Conservation (phyloP, 2,888 invertebrate genomes). For the Alviniconcha strummeri region DNA sequence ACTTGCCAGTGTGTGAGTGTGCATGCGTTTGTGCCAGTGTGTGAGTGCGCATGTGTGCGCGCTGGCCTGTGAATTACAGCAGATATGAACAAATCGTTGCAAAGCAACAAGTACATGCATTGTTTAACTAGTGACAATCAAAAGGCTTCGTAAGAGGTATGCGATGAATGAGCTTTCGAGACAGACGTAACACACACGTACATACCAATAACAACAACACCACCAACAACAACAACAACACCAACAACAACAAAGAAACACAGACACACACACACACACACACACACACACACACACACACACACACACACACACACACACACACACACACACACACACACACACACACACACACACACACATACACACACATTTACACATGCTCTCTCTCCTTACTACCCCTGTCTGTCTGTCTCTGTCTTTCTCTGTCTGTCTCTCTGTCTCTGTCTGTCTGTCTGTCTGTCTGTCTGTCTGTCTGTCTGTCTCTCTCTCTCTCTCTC, state of each 20-base stretch:
- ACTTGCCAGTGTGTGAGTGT: background rate
- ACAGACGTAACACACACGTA: too few relatives aligned
- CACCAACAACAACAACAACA: background rate
- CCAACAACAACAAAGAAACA: background rate
- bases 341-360: conserved; percentile 8
- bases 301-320: background rate
- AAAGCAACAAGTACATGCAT: too few relatives aligned
- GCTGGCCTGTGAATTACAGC: background rate
- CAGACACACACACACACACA: background rate
- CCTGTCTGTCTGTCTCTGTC: conserved; percentile 5
- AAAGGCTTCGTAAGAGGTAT: too few relatives aligned
- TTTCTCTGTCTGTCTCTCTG: conserved; percentile 23
- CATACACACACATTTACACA: conserved; percentile 13
- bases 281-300: background rate
- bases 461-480: conserved; percentile 11
- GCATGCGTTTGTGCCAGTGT: background rate
- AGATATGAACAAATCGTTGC: background rate
- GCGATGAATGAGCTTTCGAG: too few relatives aligned
- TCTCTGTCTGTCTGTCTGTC: conserved; percentile 24
- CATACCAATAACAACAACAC: background rate
- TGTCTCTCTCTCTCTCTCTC: conserved; percentile 20
- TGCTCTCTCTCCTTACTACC: background rate
- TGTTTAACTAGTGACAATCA: too few relatives aligned
- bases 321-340: background rate
- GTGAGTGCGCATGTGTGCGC: background rate